Evolutionary conservation across 2,888 invertebrate genomes (phyloP).

Genomic region (Drosophila kokeensis): DNA sequence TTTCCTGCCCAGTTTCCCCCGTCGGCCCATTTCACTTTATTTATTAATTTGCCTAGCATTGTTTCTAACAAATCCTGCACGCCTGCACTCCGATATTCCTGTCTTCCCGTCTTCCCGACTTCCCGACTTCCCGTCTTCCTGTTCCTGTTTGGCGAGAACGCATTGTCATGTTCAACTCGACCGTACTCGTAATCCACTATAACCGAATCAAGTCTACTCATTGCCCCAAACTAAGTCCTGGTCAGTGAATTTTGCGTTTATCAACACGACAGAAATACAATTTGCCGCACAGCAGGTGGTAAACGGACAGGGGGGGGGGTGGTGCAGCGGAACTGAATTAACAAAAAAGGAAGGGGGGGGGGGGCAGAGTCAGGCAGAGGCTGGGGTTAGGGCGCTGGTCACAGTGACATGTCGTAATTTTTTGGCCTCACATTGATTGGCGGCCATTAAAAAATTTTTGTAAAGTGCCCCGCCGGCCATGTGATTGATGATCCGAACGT

Average conservation of each 20-base stretch:
- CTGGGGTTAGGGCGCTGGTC: slow-evolving; percentile 22
- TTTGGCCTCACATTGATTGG: slow-evolving; percentile 70
- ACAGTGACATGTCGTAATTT: slow-evolving; percentile 58
- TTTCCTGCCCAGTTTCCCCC: not conserved
- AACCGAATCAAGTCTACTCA: slow-evolving; percentile 11
- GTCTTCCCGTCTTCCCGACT: not conserved
- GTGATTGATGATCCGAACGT: slow-evolving; percentile 71
- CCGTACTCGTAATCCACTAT: slow-evolving; percentile 36
- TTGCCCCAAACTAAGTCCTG: slow-evolving; percentile 12
- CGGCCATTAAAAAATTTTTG: slow-evolving; percentile 67
- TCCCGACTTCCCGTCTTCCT: not conserved
- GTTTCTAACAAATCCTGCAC: slow-evolving; percentile 30
- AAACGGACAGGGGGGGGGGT: not conserved
- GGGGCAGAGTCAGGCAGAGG: not conserved
- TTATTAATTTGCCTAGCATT: slow-evolving; percentile 74
- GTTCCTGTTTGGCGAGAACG: slow-evolving; percentile 3
- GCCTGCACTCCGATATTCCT: not conserved
- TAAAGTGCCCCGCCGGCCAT: slow-evolving; percentile 54
- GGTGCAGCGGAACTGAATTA: not conserved
- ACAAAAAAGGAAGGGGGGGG: not conserved
- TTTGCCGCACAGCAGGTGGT: slow-evolving; percentile 74
- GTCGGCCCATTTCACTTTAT: slow-evolving; percentile 32
- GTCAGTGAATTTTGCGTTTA: slow-evolving; percentile 48
- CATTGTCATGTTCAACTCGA: slow-evolving; percentile 42
- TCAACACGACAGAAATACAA: slow-evolving; percentile 59